Percentiles rank a stretch among this genome's conserved stretches.
Conservation (phyloP, 1,140 invertebrate species). For the Danaus melanippus region DNA sequence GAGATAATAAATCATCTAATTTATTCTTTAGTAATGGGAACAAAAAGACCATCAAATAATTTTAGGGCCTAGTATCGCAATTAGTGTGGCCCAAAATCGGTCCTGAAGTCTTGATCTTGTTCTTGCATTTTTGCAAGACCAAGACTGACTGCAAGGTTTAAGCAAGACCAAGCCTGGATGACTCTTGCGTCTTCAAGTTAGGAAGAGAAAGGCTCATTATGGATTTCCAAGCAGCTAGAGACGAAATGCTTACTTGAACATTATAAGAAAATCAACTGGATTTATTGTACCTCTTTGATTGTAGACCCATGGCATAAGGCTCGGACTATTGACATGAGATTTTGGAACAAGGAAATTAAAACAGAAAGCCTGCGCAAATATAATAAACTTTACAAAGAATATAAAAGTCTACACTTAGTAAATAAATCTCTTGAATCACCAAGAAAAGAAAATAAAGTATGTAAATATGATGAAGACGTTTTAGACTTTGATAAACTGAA, state of each 20-base stretch:
- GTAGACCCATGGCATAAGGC: too few relatives aligned
- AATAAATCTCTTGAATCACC: constrained; percentile 32
- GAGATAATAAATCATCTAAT: too few relatives aligned
- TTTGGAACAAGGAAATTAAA: constrained; percentile 43
- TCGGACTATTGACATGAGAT: too few relatives aligned
- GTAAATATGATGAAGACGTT: constrained; percentile 29
- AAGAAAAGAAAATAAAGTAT: constrained; percentile 34
- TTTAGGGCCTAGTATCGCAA: too few relatives aligned
- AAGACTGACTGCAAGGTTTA: too few relatives aligned
- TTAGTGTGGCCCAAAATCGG: too few relatives aligned
- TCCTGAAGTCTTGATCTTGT: too few relatives aligned
- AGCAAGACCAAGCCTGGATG: too few relatives aligned
- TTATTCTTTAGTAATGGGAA: too few relatives aligned
- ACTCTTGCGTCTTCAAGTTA: too few relatives aligned
- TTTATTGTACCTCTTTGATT: constrained; percentile 47
- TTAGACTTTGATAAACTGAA: constrained; percentile 39
- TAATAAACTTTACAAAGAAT: constrained; percentile 38
- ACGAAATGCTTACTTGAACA: constrained; percentile 45
- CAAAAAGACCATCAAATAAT: too few relatives aligned
- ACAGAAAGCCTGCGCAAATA: constrained; percentile 38
- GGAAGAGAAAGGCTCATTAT: constrained; percentile 38
- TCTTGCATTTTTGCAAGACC: too few relatives aligned
- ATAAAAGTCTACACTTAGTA: constrained; percentile 30
- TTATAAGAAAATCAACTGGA: constrained; percentile 48
- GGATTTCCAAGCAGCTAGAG: constrained; percentile 39